Evolutionary conservation across 1,140 invertebrate species (phyloP).

Genomic region (Dendrolimus punctatus): DNA sequence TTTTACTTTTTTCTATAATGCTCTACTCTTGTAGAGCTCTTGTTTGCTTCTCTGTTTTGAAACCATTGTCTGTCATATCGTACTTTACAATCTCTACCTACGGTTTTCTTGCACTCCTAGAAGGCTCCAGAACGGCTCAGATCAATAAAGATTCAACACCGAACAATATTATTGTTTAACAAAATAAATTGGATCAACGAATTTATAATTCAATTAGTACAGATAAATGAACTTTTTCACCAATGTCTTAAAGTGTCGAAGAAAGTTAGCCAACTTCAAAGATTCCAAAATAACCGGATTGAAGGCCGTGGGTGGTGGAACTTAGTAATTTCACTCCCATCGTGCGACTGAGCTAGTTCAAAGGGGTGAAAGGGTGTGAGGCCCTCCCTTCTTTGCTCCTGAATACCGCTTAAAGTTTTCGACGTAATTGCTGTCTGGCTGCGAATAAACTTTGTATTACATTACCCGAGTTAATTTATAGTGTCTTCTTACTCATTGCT

Average conservation of each 20-base stretch:
- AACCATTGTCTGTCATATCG: too few relatives aligned
- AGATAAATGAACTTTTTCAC: slow-evolving; percentile 21
- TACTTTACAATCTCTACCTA: too few relatives aligned
- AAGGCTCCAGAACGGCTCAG: too few relatives aligned
- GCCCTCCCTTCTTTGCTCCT: slow-evolving; percentile 39
- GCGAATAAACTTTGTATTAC: slow-evolving; percentile 68
- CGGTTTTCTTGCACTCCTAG: too few relatives aligned
- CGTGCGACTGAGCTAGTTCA: slow-evolving; percentile 37
- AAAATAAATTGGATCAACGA: slow-evolving; percentile 1
- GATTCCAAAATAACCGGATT: slow-evolving; percentile 57
- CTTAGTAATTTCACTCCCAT: slow-evolving; percentile 50
- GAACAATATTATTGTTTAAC: neutral
- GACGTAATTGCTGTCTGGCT: slow-evolving; percentile 65
- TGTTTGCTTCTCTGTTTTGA: too few relatives aligned
- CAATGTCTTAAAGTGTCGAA: slow-evolving; percentile 29
- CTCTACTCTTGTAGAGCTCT: too few relatives aligned
- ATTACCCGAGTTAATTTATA: slow-evolving; percentile 65
- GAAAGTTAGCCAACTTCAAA: slow-evolving; percentile 41
- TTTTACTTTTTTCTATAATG: too few relatives aligned
- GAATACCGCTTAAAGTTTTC: slow-evolving; percentile 63
- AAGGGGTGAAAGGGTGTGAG: slow-evolving; percentile 31
- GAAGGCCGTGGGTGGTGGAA: slow-evolving; percentile 37
- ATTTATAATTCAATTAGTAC: slow-evolving; percentile 25
- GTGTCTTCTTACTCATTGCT: slow-evolving; percentile 58
- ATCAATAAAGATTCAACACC: too few relatives aligned